Percentiles rank a stretch among this genome's conserved stretches.
Conservation (phyloP, 2,888 invertebrate species). For the Pheosia tremula region DNA sequence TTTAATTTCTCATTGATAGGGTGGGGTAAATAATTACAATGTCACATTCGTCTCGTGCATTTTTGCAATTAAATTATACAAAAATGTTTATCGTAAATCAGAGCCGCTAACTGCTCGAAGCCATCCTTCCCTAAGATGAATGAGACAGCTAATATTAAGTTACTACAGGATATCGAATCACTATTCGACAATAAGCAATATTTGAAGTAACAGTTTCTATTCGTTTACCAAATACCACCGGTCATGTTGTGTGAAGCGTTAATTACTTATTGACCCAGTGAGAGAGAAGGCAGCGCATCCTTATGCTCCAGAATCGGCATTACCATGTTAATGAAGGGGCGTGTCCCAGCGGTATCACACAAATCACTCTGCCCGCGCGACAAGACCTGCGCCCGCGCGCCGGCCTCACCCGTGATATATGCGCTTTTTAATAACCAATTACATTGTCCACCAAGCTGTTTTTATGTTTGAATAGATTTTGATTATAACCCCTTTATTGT, state of each 20-base stretch:
- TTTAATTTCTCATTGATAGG: not conserved
- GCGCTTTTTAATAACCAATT: constrained; percentile 80
- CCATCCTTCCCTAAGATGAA: no score
- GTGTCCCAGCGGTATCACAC: constrained; percentile 56
- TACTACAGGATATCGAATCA: no score
- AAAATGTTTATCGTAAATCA: no score
- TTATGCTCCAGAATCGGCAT: constrained; percentile 66
- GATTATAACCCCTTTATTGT: not conserved
- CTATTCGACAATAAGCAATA: no score
- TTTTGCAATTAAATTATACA: no score
- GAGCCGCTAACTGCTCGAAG: no score
- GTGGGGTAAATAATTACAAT: no score
- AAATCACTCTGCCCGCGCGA: constrained; percentile 68
- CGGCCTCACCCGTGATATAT: constrained; percentile 62
- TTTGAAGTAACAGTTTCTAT: not conserved
- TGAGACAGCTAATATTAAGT: no score
- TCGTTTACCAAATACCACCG: constrained; percentile 2
- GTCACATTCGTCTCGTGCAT: no score
- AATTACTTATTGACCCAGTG: constrained; percentile 31
- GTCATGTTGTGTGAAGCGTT: constrained; percentile 10
- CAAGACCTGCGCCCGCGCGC: constrained; percentile 35
- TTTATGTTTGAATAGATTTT: not conserved
- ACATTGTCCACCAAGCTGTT: constrained; percentile 56
- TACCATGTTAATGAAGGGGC: constrained; percentile 83
- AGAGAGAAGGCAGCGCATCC: constrained; percentile 41